phyloP scores from a whole-genome alignment of 2,888 invertebrate genomes.

The Pheosia tremula region DNA sequence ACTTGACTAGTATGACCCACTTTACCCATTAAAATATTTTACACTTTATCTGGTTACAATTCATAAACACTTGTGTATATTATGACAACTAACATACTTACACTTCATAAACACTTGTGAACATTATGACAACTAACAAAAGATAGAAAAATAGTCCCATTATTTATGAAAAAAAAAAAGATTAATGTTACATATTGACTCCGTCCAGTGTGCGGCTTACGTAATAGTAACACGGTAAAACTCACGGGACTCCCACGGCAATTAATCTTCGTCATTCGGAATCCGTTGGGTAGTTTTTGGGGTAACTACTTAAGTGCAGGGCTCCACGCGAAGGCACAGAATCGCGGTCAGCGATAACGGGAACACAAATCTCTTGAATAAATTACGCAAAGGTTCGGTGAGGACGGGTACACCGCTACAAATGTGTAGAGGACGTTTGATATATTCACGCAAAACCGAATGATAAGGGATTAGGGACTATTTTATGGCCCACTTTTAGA shows the following conservation, averaged over 20 bases:
- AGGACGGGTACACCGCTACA: background rate
- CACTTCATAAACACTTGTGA: too few species aligned
- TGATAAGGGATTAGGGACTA: background rate
- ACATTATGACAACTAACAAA: too few species aligned
- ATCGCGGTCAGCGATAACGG: conserved; percentile 1
- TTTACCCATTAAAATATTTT: too few species aligned
- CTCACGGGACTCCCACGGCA: conserved; percentile 32
- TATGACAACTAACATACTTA: too few species aligned
- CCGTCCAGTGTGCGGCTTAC: conserved; percentile 4
- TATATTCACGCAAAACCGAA: background rate
- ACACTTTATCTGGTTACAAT: too few species aligned
- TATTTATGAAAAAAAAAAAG: too few species aligned
- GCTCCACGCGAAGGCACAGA: conserved; percentile 13
- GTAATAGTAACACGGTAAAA: conserved; percentile 37
- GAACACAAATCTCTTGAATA: conserved; percentile 3
- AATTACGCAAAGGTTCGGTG: background rate
- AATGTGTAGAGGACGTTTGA: background rate
- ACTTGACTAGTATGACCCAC: too few species aligned
- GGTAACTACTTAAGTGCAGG: conserved; percentile 27
- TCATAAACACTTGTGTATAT: too few species aligned
- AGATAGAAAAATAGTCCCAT: too few species aligned
- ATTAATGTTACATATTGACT: background rate
- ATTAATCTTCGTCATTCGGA: conserved; percentile 55
- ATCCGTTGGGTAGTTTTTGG: conserved; percentile 32
- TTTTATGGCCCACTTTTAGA: background rate